Percentiles rank a stretch among this genome's conserved stretches.
phyloP scores from a whole-genome alignment of 2,797 vertebrate species.

The Gymnoscopelus braueri region DNA sequence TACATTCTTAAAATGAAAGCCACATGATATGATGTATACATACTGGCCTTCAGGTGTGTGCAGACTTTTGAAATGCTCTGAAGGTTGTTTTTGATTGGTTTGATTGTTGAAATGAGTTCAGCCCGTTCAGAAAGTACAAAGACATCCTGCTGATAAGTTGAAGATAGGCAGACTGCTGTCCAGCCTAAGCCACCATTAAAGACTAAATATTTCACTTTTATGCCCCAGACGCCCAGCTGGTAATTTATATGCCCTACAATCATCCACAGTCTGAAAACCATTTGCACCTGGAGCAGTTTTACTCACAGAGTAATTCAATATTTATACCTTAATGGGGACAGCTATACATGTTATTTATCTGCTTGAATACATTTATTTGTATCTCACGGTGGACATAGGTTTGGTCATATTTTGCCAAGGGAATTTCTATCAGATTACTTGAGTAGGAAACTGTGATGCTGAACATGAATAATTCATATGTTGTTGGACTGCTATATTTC shows the following conservation, averaged over 20 bases:
- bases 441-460: background rate
- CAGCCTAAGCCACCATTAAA: conserved; percentile 7
- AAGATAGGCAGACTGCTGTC: conserved; percentile 20
- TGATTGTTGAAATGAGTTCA: conserved; percentile 39
- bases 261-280: conserved; percentile 9
- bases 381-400: background rate
- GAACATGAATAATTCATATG: background rate
- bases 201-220: conserved; percentile 44
- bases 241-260: conserved; percentile 11
- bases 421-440: background rate
- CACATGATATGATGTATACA: too few relatives aligned
- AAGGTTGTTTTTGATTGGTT: background rate
- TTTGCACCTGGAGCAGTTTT: conserved; percentile 36
- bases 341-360: conserved; percentile 6
- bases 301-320: conserved; percentile 17
- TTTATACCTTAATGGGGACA: background rate
- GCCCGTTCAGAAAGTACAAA: conserved; percentile 38
- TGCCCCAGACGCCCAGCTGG: conserved; percentile 8
- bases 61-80: too few relatives aligned
- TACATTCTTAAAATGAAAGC: too few relatives aligned
- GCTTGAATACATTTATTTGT: conserved; percentile 4
- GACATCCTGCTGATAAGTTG: conserved; percentile 27
- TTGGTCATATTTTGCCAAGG: background rate
- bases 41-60: too few relatives aligned
- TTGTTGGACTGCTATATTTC: background rate